These are phyloP conservation scores for Brenthis hecate DNA, from an alignment of 2,888 invertebrate species.

Conservation along the genomic window DNA sequence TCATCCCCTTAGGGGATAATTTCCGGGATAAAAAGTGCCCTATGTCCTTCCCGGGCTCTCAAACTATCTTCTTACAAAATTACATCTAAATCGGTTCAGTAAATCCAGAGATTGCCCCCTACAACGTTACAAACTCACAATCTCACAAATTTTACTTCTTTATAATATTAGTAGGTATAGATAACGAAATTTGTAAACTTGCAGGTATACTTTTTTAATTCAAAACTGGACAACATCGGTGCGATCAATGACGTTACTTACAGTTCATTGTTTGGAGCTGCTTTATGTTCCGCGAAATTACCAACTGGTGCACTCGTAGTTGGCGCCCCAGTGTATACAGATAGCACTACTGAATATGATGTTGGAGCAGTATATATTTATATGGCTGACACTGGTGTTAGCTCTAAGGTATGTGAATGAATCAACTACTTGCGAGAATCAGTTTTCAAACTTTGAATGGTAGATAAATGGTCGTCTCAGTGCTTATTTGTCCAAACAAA, in stretches of 20 bases:
- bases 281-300: conserved; percentile 71
- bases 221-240: conserved; percentile 9
- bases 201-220: conserved; percentile 44
- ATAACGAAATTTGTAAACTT: conserved; percentile 14
- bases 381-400: conserved; percentile 24
- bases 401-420: conserved; percentile 34
- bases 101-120: no score
- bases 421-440: background rate
- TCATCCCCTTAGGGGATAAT: no score
- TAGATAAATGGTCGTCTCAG: no score
- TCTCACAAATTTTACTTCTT: no score
- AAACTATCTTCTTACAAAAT: no score
- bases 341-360: conserved; percentile 54
- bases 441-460: background rate
- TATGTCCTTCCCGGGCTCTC: no score
- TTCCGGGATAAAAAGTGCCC: no score
- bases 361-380: conserved; percentile 83
- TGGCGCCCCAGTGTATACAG: conserved; percentile 78
- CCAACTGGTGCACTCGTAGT: conserved; percentile 79
- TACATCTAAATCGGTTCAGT: no score
- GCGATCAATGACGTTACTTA: conserved; percentile 45
- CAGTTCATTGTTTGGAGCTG: conserved; percentile 84
- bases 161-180: no score
- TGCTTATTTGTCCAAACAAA: no score
- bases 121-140: no score